Conservation (phyloP, 1,140 invertebrate genomes). For the Grapholita molesta region DNA sequence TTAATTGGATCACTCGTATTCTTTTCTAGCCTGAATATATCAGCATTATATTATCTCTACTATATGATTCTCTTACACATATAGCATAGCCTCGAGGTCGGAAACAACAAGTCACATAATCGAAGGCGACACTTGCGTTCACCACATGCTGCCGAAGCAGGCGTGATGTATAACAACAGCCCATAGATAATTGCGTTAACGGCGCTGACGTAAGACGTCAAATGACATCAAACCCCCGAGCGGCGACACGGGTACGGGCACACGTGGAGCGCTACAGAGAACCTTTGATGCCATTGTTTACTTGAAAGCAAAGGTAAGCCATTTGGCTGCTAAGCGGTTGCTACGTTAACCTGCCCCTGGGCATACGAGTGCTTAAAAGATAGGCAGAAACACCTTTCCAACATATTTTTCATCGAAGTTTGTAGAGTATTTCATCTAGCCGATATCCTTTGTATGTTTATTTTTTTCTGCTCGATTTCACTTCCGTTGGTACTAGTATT, state of each 20-base stretch:
- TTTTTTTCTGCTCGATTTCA: no score
- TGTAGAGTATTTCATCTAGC: no score
- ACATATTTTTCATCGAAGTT: no score
- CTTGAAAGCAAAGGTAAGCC: neutral
- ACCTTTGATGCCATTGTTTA: conserved; percentile 15
- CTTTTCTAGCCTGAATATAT: no score
- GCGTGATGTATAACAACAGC: neutral
- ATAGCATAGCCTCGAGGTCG: neutral
- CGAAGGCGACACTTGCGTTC: neutral
- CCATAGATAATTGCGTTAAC: neutral
- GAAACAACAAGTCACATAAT: neutral
- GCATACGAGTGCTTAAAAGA: no score
- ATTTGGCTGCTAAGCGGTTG: neutral
- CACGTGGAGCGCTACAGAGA: neutral
- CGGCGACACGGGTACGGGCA: neutral
- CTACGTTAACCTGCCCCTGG: no score
- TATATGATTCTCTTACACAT: no score
- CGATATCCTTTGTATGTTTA: no score
- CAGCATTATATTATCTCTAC: no score
- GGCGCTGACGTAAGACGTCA: neutral
- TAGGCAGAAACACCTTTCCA: no score
- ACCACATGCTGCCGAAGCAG: neutral
- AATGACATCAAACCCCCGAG: neutral
- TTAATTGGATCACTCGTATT: no score
- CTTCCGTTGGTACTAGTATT: no score